Conservation (phyloP, 2,113 vertebrate genomes). For the Dicentrarchus labrax region DNA sequence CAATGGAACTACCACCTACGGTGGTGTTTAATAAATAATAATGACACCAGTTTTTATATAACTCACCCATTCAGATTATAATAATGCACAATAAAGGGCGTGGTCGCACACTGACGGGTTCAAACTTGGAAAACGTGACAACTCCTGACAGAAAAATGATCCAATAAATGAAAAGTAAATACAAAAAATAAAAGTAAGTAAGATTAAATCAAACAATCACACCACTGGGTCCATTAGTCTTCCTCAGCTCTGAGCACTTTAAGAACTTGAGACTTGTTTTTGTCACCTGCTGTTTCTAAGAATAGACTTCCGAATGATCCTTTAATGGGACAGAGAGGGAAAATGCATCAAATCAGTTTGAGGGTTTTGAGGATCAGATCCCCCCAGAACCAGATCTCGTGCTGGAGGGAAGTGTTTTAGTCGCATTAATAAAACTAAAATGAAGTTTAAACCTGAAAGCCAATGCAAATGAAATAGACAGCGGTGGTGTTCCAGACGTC, state of each 20-base stretch:
- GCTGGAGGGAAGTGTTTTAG: constrained; percentile 27
- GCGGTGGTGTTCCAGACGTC: constrained; percentile 16
- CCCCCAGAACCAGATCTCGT: not conserved
- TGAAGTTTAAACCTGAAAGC: constrained; percentile 24
- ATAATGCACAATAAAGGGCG: too few relatives aligned
- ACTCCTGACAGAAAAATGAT: too few relatives aligned
- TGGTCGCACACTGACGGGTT: too few relatives aligned
- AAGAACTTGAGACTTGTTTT: not conserved
- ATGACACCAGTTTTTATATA: too few relatives aligned
- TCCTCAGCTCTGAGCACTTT: not conserved
- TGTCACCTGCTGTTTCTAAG: not conserved
- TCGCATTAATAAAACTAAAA: constrained; percentile 38
- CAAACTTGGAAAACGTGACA: too few relatives aligned
- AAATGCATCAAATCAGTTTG: constrained; percentile 14
- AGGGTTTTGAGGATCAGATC: constrained; percentile 34
- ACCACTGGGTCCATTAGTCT: not conserved
- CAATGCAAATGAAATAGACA: constrained; percentile 41
- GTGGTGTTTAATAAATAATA: too few relatives aligned
- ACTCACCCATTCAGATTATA: too few relatives aligned
- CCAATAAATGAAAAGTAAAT: too few relatives aligned
- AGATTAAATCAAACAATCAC: not conserved
- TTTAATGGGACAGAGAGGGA: not conserved
- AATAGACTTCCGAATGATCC: not conserved
- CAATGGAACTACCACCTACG: too few relatives aligned
- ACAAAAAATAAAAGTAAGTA: too few relatives aligned